Base-by-base conservation (phyloP, 2,888 invertebrate genomes). In the Hedychridium roseum region DNA sequence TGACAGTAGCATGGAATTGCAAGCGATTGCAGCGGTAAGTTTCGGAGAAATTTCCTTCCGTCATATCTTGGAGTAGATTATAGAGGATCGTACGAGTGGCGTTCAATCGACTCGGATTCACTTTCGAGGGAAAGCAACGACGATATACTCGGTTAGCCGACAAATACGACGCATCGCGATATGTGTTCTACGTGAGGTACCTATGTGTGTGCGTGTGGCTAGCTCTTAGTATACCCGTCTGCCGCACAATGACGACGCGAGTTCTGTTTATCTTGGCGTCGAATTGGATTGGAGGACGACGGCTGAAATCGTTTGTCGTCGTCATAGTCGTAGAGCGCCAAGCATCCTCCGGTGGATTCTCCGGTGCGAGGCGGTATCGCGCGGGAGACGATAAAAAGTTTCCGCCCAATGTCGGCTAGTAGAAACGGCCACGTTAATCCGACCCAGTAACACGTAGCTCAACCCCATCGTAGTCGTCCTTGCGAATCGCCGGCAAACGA, bases 381-480 rank as follows among this genome's bases (percentile, higher is more conserved):
- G 11, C 11, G 20, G 21, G 21, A 9, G 27, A 27, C 36, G 21
- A 20, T n/a, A 21, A 37, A 37, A 37, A 37, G 21, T 37, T 37
- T 31, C 18, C 23, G n/a, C 37, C 16, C 31, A 15, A 31, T 31
- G 16, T 15, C 31, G 14, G 16, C 7, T 14, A 37, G 37, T 23
- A 7, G 36, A n/a, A 36, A 21, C 36, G 36, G 12, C 14, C 23
- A 23, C 23, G 23, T 12, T 37, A 37, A 37, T 37, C 37, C 26
- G 23, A 37, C 23, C 37, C 14, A 12, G 20, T 20, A 23, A 37
- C 37, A 37, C 37, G 37, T 23, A 12, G 20, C 21, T 23, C 23
- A 23, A 37, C 18, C 11, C 15, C 14, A 15, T 12, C 15, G 31
- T 16, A 14, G 18, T 14, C 3, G 36, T 20, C 20, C 12, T 5